Conservation (phyloP, 2,888 invertebrate species). For the Hydraecia micacea region DNA sequence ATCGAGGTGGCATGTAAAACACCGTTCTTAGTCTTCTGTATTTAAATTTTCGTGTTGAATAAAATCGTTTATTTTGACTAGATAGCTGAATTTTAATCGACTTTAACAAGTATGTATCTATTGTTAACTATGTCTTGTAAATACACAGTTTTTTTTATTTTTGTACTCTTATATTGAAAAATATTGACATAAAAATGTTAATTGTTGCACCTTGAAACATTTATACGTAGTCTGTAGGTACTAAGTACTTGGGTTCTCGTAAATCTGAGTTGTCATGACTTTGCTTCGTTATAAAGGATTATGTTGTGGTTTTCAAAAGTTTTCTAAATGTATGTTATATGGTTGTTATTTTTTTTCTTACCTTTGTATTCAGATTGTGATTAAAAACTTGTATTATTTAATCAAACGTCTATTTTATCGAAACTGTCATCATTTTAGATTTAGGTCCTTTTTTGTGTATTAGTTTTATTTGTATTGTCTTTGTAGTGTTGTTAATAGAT, state of each 20-base stretch:
- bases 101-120: background rate
- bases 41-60: background rate
- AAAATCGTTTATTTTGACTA: background rate
- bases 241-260: background rate
- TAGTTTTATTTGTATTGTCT: constrained; percentile 7
- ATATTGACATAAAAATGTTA: background rate
- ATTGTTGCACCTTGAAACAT: background rate
- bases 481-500: constrained; percentile 8
- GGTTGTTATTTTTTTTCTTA: background rate
- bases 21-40: constrained; percentile 13
- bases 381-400: constrained; percentile 21
- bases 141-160: background rate
- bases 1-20: constrained; percentile 1
- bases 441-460: background rate
- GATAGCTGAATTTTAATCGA: background rate
- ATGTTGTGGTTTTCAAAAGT: constrained; percentile 17
- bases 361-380: constrained; percentile 10
- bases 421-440: constrained; percentile 5
- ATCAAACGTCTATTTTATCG: constrained; percentile 3
- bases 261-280: constrained; percentile 1
- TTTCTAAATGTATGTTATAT: constrained; percentile 12
- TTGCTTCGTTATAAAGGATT: constrained; percentile 23
- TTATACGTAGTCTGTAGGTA: background rate
- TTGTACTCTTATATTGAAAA: background rate
- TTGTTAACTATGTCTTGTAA: background rate